These are phyloP conservation scores for Martes flavigula DNA, from an alignment of 2,797 vertebrate genomes.

Conservation along the genomic window DNA sequence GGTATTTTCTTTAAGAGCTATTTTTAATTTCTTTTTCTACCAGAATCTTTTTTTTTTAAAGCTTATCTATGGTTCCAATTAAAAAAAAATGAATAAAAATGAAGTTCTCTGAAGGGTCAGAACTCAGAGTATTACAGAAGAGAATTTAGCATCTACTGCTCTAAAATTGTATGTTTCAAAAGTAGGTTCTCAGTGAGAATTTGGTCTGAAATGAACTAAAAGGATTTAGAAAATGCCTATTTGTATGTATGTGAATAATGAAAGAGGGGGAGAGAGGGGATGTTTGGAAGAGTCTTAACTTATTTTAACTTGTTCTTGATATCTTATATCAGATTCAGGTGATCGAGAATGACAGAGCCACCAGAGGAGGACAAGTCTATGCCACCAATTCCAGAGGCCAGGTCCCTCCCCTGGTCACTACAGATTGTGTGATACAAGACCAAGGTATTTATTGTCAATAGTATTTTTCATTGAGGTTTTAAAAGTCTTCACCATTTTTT, in stretches of 20 bases:
- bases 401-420: conserved; percentile 96
- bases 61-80: background rate
- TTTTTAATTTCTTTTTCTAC: conserved; percentile 18
- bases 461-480: background rate
- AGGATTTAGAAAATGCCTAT: background rate
- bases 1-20: background rate
- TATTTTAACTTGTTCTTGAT: background rate
- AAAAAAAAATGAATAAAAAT: background rate
- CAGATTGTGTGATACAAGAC: conserved; percentile 93
- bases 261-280: background rate
- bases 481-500: background rate
- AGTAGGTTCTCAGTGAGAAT: background rate
- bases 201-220: background rate
- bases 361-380: conserved; percentile 89
- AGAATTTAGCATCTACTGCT: background rate
- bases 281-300: background rate
- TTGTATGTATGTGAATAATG: background rate
- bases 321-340: conserved; percentile 91
- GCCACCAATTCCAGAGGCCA: conserved; percentile 93
- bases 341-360: conserved; percentile 92
- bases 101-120: background rate
- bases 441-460: conserved; percentile 89
- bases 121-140: background rate
- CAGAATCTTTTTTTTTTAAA: background rate
- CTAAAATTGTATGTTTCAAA: background rate